Conservation (phyloP, 2,797 vertebrate species). For the Rhincodon typus region DNA sequence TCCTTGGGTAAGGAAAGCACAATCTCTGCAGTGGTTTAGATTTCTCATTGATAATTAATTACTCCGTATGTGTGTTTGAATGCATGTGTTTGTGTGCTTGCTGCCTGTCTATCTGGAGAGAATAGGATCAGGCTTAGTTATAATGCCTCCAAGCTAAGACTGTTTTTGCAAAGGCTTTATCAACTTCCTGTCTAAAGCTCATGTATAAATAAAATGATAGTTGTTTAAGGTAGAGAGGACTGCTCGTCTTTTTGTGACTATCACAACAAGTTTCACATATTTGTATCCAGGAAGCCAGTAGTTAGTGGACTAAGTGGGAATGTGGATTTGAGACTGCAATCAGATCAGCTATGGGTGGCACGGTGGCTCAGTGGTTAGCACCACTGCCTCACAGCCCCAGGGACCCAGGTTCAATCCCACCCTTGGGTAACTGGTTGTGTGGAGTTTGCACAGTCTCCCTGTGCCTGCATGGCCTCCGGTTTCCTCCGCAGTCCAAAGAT, state of each 20-base stretch:
- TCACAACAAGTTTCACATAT: neutral
- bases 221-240: neutral
- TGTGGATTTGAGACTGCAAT: no score
- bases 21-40: neutral
- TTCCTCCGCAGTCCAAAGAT: no score
- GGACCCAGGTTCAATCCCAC: no score
- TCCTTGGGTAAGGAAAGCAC: neutral
- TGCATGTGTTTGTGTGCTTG: neutral
- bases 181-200: neutral
- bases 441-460: no score
- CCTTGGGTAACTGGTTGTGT: no score
- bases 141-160: neutral
- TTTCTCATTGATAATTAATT: neutral
- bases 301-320: no score
- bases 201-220: neutral
- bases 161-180: neutral
- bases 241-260: neutral
- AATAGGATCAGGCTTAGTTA: neutral
- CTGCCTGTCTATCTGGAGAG: neutral
- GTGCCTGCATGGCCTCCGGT: no score
- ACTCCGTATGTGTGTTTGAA: neutral
- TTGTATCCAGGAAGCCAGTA: no score
- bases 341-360: no score
- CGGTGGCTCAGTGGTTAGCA: no score
- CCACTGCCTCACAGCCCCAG: no score